A percentile compares a stretch with the other conserved stretches of the same genome.
These are phyloP conservation scores for Anseranas semipalmata DNA, from an alignment of 2,113 vertebrate species.

Conservation along the genomic window DNA sequence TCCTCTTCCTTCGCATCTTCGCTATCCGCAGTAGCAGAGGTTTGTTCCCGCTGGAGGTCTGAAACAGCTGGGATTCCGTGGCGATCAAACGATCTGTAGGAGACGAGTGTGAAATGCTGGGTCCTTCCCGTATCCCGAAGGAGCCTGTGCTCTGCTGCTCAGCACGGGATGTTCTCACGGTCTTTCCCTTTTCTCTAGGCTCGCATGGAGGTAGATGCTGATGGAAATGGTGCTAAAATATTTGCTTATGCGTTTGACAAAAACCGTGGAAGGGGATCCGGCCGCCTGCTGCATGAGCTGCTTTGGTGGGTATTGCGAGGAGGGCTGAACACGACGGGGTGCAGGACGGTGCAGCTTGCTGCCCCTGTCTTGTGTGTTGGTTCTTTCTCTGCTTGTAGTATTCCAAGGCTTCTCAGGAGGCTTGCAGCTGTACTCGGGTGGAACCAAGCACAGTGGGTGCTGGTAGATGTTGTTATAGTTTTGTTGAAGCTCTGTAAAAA, in stretches of 20 bases:
- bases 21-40: background rate
- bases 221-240: conserved; percentile 98
- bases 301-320: conserved; percentile 86
- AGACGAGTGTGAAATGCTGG: background rate
- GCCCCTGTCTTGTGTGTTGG: rapidly evolving
- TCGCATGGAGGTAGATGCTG: conserved; percentile 97
- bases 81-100: background rate
- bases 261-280: conserved; percentile 91
- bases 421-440: rapidly evolving
- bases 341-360: background rate
- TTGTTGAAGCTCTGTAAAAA: background rate
- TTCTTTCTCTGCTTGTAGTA: background rate
- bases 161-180: background rate
- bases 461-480: rapidly evolving
- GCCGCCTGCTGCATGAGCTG: conserved; percentile 93
- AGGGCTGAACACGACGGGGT: rapidly evolving
- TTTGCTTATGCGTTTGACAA: conserved; percentile 98
- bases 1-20: background rate
- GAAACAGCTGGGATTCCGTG: background rate
- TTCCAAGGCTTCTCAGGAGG: background rate
- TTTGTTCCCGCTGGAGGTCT: background rate
- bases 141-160: background rate
- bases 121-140: rapidly evolving
- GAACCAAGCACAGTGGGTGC: background rate
- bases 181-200: conserved; percentile 76